Evolutionary conservation across 92 coral and sea anemone genomes (phyloP), one percentile per base, ranked within the genome.

Genomic region (Micromussa lordhowensis): DNA sequence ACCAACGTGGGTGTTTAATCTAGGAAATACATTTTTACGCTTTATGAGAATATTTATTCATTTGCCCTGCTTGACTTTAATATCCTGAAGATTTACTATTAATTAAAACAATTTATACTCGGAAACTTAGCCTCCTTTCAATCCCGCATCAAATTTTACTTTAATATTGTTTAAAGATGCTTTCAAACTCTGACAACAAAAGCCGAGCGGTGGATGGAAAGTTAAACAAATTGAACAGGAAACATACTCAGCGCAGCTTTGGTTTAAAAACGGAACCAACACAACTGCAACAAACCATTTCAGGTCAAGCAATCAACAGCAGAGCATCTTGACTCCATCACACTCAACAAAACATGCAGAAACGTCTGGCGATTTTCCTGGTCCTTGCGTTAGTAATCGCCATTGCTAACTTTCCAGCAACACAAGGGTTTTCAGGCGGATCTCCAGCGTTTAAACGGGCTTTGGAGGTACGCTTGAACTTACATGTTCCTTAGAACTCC

Each of bases 361-460:
- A 59, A 24, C 19, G 71, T 19, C 10, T 57, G 40, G 72, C 83
- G 61, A 36, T 80, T 80, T 80, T 80, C 22, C 28, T 80, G 32
- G 71, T 57, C 12, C 10, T 80, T 21, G 83, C 83, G 40, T 30
- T 80, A 18, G 31, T 57, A 1, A 10, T 59, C 34, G 19, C 53
- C 54, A 55, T 80, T 16, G 31, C 72, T 30, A 80, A 59, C 68
- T 17, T 80, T 29, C 83, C 83, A 21, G 36, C 83, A 59, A 18
- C 54, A 10, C 53, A 80, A 36, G 83, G 69, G 12, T 21, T 80
- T 22, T 32, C 54, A 10, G 68, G 8, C 49, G 53, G 83, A 11
- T 15, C 11, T 6, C 29, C 11, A 16, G 0, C 10, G 0, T 80
- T 72, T 72, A 80, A 80, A 80, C 32, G 83, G 10, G 38, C 71